Percentiles rank a stretch among this genome's conserved stretches.
Conservation (phyloP, 2,888 invertebrate genomes). For the Xylota segnis region DNA sequence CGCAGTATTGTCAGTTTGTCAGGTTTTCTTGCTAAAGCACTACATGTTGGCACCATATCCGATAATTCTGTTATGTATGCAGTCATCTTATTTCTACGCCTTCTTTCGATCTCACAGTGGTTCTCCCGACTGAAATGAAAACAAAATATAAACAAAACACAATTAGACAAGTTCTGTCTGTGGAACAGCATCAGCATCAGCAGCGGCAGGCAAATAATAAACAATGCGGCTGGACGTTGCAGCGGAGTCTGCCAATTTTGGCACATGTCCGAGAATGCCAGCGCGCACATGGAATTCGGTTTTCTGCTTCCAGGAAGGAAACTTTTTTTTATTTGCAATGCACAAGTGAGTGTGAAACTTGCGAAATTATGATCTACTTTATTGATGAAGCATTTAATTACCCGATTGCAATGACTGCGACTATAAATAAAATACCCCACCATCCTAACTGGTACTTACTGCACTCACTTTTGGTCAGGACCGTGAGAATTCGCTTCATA, state of each 20-base stretch:
- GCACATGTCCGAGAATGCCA: slow-evolving; percentile 46
- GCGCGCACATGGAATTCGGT: background rate
- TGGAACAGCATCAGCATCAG: slow-evolving; percentile 1
- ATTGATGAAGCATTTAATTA: slow-evolving; percentile 16
- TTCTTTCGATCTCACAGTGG: slow-evolving; percentile 99
- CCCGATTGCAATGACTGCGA: background rate
- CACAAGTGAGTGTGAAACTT: slow-evolving; percentile 31
- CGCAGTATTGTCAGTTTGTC: slow-evolving; percentile 99
- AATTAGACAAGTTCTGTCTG: slow-evolving; percentile 20
- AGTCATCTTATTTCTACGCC: slow-evolving; percentile 99
- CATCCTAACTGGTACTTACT: background rate
- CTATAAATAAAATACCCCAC: slow-evolving; percentile 8
- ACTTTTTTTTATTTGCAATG: slow-evolving; percentile 12
- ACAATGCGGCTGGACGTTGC: slow-evolving; percentile 52
- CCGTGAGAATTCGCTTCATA: background rate
- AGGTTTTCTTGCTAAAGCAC: slow-evolving; percentile 98
- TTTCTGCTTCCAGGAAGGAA: slow-evolving; percentile 32
- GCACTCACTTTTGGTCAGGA: background rate
- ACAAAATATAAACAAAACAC: slow-evolving; percentile 50
- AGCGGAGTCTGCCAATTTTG: slow-evolving; percentile 38
- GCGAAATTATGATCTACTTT: slow-evolving; percentile 20
- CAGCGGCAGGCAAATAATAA: slow-evolving; percentile 43
- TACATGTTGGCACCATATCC: slow-evolving; percentile 99
- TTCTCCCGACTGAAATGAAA: slow-evolving; percentile 93
- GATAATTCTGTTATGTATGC: slow-evolving; percentile 99